Evolutionary conservation across 2,113 vertebrate species (phyloP).

Genomic region (Chunga burmeisteri): DNA sequence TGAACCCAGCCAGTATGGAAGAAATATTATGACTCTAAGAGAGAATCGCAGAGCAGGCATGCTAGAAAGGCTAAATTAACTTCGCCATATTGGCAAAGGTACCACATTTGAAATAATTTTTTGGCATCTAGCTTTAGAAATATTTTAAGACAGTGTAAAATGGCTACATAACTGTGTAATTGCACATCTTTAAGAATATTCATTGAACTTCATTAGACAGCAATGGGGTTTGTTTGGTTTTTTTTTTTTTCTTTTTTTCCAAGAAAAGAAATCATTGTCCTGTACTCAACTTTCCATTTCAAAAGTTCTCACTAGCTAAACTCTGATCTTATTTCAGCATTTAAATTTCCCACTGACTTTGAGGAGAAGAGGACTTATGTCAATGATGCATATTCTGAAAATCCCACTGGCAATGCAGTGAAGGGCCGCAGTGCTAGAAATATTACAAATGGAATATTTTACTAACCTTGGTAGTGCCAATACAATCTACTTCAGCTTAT

Average conservation of each 20-base stretch:
- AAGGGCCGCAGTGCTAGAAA: background rate
- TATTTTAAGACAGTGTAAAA: background rate
- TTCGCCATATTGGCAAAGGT: background rate
- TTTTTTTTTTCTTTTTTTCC: no score
- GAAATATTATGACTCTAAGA: conserved; percentile 25
- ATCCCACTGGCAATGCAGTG: background rate
- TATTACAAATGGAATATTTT: background rate
- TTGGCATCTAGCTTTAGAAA: background rate
- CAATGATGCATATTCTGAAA: background rate
- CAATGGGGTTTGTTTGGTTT: background rate
- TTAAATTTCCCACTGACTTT: background rate
- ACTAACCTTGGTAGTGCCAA: background rate
- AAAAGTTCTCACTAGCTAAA: background rate
- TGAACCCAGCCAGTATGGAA: conserved; percentile 3
- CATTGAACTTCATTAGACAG: background rate
- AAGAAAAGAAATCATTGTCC: background rate
- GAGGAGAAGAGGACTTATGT: background rate
- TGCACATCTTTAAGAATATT: background rate
- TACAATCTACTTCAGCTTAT: background rate
- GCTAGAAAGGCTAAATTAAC: background rate
- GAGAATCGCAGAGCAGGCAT: background rate
- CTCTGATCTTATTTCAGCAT: background rate
- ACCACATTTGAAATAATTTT: background rate
- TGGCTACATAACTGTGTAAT: background rate
- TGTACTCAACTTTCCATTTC: background rate